phyloP scores from a whole-genome alignment of 2,888 invertebrate species.

The Poecilus cupreus region DNA sequence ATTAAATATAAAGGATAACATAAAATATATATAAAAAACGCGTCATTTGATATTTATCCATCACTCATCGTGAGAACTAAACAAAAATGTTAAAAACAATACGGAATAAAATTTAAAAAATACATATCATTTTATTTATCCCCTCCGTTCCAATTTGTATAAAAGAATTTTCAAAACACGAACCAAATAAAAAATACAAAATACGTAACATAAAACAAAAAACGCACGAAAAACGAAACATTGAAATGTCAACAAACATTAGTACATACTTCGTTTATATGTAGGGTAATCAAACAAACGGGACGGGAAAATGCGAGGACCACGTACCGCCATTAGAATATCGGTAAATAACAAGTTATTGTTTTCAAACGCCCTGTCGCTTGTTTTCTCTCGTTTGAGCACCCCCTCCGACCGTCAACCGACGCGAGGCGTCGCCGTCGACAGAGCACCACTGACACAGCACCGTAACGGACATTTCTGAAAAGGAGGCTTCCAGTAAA shows the following conservation, averaged over 20 bases:
- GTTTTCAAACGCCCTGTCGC: conserved; percentile 51
- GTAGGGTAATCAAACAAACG: conserved; percentile 50
- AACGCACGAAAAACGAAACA: conserved; percentile 39
- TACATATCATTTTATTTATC: conserved; percentile 8
- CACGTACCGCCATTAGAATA: conserved; percentile 44
- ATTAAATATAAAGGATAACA: conserved; percentile 8
- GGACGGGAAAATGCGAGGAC: conserved; percentile 14
- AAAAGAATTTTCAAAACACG: conserved; percentile 45
- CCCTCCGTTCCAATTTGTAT: conserved; percentile 35
- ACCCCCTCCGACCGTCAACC: neutral
- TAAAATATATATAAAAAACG: neutral
- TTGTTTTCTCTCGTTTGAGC: conserved; percentile 24
- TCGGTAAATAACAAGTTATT: conserved; percentile 55
- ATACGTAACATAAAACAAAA: conserved; percentile 42
- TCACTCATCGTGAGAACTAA: neutral
- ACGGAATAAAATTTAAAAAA: conserved; percentile 27
- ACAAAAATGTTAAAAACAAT: conserved; percentile 16
- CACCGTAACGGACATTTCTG: neutral
- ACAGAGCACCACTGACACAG: neutral
- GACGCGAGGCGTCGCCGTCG: neutral
- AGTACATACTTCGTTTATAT: conserved; percentile 46
- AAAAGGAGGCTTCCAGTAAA: no score
- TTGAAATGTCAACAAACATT: conserved; percentile 51
- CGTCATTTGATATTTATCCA: neutral
- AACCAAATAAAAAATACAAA: conserved; percentile 50